These are phyloP conservation scores for Pseudonaja textilis DNA, from an alignment of 2,113 vertebrate species.

Conservation along the genomic window DNA sequence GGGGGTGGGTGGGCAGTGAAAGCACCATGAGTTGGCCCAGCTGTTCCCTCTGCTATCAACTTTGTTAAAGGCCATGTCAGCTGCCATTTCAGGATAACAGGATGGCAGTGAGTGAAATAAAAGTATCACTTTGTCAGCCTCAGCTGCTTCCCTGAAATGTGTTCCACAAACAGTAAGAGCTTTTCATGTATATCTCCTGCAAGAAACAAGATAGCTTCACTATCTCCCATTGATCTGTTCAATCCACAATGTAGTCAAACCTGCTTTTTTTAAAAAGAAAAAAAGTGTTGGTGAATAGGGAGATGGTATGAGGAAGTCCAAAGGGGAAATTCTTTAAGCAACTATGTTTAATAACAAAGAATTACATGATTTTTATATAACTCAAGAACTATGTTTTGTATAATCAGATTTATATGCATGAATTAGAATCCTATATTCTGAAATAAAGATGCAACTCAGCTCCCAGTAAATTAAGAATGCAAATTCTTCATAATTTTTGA, in stretches of 20 bases:
- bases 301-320: constrained; percentile 2
- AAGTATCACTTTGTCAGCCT: neutral
- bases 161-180: neutral
- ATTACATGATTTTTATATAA: neutral
- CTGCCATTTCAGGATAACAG: neutral
- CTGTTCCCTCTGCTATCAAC: neutral
- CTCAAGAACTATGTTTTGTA: neutral
- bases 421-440: neutral
- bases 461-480: neutral
- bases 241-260: neutral
- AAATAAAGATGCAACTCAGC: neutral
- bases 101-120: neutral
- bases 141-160: neutral
- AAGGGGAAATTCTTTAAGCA: neutral
- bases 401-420: neutral
- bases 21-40: neutral
- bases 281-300: neutral
- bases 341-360: neutral
- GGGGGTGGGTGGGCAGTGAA: neutral
- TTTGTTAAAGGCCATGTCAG: neutral
- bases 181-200: neutral
- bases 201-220: neutral
- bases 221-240: neutral
- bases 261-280: neutral
- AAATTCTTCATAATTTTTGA: neutral